A percentile compares a stretch with the other conserved stretches of the same genome.
Evolutionary conservation across 2,888 invertebrate species (phyloP).

Genomic region (Dorcus parallelipipedus): DNA sequence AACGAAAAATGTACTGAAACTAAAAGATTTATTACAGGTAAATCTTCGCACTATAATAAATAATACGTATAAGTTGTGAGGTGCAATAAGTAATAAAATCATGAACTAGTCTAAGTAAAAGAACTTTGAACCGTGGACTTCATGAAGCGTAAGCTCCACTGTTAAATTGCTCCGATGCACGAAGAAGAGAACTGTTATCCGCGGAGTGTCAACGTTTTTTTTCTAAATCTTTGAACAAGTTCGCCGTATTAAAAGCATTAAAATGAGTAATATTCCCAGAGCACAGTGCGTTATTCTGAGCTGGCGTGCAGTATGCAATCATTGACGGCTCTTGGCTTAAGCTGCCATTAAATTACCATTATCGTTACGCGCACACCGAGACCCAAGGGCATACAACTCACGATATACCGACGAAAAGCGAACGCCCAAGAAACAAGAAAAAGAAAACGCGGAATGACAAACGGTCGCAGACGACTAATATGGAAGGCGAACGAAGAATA

Average conservation of each 20-base stretch:
- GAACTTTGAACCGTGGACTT: background rate
- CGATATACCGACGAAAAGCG: slow-evolving; percentile 19
- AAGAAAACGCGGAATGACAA: slow-evolving; percentile 23
- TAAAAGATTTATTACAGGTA: no score
- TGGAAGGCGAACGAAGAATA: slow-evolving; percentile 24
- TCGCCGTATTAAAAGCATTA: slow-evolving; percentile 11
- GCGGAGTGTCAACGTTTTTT: background rate
- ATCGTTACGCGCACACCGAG: slow-evolving; percentile 27
- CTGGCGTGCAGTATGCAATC: slow-evolving; percentile 19
- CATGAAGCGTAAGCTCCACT: background rate
- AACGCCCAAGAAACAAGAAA: slow-evolving; percentile 12
- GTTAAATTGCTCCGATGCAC: background rate
- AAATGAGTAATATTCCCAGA: slow-evolving; percentile 17
- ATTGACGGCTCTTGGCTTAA: slow-evolving; percentile 18
- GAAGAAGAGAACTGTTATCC: slow-evolving; percentile 1
- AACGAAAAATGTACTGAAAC: no score
- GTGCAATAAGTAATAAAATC: no score
- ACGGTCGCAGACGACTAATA: slow-evolving; percentile 21
- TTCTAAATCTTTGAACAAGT: background rate
- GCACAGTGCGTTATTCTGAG: slow-evolving; percentile 14
- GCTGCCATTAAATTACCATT: slow-evolving; percentile 27
- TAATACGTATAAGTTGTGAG: no score
- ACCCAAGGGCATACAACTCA: slow-evolving; percentile 27
- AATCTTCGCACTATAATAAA: no score
- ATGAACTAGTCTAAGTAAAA: no score